Evolutionary conservation across 2,888 invertebrate species (phyloP), one percentile per base, ranked within the genome.

Genomic region (Laspeyria flexula): DNA sequence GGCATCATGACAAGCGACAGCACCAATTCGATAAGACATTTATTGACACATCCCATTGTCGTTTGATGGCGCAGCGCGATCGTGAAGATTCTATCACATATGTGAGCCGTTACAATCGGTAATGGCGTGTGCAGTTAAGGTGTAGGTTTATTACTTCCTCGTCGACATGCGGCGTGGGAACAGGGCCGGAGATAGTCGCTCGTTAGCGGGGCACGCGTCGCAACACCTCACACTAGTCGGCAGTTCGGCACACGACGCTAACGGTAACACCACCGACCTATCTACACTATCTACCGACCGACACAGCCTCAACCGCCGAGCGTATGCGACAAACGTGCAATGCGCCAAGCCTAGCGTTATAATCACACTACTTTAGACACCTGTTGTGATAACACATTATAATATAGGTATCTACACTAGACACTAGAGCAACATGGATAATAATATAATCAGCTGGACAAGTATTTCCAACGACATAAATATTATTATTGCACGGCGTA

Each of bases 61-160:
- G 61, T 62, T 60, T 52, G 68, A 68, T 61, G 69, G 58, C 65
- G 57, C 55, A 64, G 69, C 66, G 66, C 71, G 74, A 78, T 83
- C 81, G 77, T 74, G 79, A 76, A 81, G 86, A 86, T 87, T 78
- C 80, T 88, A 88, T 88, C 88, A 81, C 75, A 80, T 71, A 77
- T 77, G 77, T 79, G 77, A 76, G 82, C 86, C 86, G 88, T 86
- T 89, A 89, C 86, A 87, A 87, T 88, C 86, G 84, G 90, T 90
- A 90, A 90, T 89, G 86, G 83, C 79, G 81, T 86, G 83, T 85
- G 88, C 89, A 88, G 91, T 88, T 88, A 90, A 86, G 88, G 89
- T 86, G 83, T 90, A 86, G 84, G 85, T 87, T 90, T 90, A 91
- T 90, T 90, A 81, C 90, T 90, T 91, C 91, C 91, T 87, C 74